phyloP scores from a whole-genome alignment of 2,797 vertebrate genomes.

The Microtus obscurus region DNA sequence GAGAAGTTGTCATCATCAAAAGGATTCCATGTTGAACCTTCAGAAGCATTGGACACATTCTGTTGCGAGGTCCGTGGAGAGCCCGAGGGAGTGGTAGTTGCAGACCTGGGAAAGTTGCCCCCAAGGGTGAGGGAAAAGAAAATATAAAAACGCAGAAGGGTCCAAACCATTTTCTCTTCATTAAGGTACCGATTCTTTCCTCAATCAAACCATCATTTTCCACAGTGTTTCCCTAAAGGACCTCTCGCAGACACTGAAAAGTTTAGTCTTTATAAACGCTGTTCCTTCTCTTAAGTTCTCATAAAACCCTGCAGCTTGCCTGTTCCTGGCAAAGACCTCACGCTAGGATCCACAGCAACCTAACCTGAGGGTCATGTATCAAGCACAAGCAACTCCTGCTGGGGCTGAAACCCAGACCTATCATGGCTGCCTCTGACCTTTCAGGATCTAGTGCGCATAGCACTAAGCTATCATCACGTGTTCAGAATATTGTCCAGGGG shows the following conservation, averaged over 20 bases:
- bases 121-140: conserved; percentile 70
- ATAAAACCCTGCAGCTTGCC: neutral
- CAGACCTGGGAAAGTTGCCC: conserved; percentile 91
- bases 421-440: neutral
- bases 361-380: neutral
- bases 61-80: conserved; percentile 98
- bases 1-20: conserved; percentile 99
- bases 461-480: neutral
- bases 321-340: neutral
- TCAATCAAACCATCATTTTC: conserved; percentile 29
- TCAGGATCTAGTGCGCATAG: neutral
- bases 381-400: neutral
- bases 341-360: neutral
- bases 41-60: conserved; percentile 94
- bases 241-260: neutral
- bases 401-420: neutral
- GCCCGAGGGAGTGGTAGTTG: conserved; percentile 98
- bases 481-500: neutral
- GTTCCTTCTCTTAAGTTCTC: conserved; percentile 18
- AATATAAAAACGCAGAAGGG: conserved; percentile 55
- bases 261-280: conserved; percentile 38
- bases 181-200: conserved; percentile 24
- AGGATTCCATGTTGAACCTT: conserved; percentile 95
- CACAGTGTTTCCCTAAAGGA: conserved; percentile 43
- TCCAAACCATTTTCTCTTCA: conserved; percentile 41